Conservation (phyloP, 2,888 invertebrate genomes). For the Machimus atricapillus region DNA sequence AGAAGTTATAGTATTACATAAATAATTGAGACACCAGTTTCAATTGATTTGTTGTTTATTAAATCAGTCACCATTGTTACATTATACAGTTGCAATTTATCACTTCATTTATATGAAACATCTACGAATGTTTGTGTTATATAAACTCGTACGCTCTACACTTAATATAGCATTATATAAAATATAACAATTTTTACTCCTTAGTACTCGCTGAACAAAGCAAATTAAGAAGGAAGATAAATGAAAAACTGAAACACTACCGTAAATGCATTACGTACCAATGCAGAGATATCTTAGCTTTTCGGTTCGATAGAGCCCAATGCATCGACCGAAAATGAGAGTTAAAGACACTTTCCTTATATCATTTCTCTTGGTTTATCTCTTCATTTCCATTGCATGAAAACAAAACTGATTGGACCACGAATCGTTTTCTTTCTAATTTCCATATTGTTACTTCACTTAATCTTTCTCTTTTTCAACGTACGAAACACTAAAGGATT, state of each 20-base stretch:
- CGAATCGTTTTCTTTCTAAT: not conserved
- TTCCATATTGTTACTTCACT: not conserved
- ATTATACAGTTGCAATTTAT: conserved; percentile 37
- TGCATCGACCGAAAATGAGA: not conserved
- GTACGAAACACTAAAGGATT: not conserved
- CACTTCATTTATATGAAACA: conserved; percentile 38
- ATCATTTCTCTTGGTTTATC: not conserved
- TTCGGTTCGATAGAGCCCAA: not conserved
- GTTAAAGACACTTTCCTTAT: not conserved
- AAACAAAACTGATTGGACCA: not conserved
- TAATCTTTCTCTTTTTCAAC: not conserved
- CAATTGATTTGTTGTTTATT: conserved; percentile 31
- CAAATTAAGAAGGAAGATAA: not conserved
- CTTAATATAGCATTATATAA: conserved; percentile 37
- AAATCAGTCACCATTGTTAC: conserved; percentile 39
- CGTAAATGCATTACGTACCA: not conserved
- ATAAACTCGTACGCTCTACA: conserved; percentile 31
- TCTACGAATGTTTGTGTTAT: conserved; percentile 29
- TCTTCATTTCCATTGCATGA: conserved; percentile 1
- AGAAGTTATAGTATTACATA: not conserved
- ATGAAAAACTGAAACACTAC: not conserved
- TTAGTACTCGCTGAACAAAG: conserved; percentile 10
- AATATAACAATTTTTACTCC: conserved; percentile 17
- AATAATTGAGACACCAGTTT: not conserved
- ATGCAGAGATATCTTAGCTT: not conserved